These are phyloP conservation scores for Ophion ellenae DNA, from an alignment of 2,888 invertebrate genomes.

Conservation along the genomic window DNA sequence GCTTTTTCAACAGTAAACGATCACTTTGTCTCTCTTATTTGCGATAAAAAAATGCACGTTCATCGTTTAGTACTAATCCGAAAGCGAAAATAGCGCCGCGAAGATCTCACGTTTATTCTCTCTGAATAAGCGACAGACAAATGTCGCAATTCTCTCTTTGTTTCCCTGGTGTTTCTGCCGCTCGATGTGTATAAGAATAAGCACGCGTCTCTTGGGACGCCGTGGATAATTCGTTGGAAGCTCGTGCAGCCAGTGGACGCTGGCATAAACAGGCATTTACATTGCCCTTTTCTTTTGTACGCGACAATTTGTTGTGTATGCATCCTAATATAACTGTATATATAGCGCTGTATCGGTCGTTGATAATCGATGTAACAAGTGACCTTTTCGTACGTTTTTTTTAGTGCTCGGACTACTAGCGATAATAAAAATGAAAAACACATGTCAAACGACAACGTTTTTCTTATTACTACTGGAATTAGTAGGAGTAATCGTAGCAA, in stretches of 20 bases:
- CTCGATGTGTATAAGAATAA: slow-evolving; percentile 4
- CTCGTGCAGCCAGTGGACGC: slow-evolving; percentile 18
- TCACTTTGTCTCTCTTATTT: no score
- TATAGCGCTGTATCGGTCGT: no score
- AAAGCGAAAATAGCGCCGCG: neutral
- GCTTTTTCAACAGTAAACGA: no score
- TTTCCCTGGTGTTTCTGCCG: slow-evolving; percentile 2
- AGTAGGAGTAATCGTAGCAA: no score
- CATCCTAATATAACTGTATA: no score
- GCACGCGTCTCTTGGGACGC: neutral
- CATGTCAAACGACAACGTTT: no score
- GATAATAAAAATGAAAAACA: no score
- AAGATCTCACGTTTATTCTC: neutral
- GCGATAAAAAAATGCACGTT: neutral
- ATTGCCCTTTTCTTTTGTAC: neutral
- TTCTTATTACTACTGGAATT: no score
- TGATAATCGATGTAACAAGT: no score
- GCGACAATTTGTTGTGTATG: neutral
- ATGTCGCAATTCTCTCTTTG: slow-evolving; percentile 33
- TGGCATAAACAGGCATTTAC: slow-evolving; percentile 35
- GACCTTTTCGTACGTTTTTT: no score
- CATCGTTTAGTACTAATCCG: no score
- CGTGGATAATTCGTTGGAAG: slow-evolving; percentile 45
- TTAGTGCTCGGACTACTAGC: no score
- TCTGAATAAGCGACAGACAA: slow-evolving; percentile 12